These are phyloP conservation scores for Micronycteris hirsuta DNA, from an alignment of 2,113 vertebrate species.

Conservation along the genomic window DNA sequence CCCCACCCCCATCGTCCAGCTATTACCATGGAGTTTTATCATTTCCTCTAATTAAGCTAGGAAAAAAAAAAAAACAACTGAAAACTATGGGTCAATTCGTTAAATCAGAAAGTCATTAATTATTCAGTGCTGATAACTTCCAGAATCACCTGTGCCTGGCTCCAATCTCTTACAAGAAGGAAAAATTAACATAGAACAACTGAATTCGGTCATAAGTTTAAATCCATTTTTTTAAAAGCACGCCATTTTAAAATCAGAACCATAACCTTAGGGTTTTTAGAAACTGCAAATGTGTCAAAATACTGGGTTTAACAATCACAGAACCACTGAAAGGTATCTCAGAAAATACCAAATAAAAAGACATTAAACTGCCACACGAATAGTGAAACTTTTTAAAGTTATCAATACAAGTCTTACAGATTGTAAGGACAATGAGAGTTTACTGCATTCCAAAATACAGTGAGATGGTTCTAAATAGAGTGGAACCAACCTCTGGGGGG, in stretches of 20 bases:
- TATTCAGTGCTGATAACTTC: neutral
- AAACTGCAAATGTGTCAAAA: neutral
- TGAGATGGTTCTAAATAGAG: neutral
- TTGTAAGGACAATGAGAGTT: neutral
- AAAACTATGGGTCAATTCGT: neutral
- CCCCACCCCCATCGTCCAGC: fast-evolving
- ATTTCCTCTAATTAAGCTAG: neutral
- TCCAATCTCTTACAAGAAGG: neutral
- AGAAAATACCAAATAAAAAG: neutral
- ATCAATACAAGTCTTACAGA: neutral
- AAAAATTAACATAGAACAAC: neutral
- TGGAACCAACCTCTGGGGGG: neutral
- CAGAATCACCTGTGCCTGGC: neutral
- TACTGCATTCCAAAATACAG: neutral
- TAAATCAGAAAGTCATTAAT: neutral
- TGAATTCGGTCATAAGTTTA: neutral
- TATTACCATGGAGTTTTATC: neutral
- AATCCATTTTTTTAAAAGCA: neutral
- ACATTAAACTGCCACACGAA: neutral
- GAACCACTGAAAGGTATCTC: neutral
- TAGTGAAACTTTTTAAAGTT: neutral
- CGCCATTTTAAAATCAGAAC: neutral
- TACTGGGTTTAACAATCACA: neutral
- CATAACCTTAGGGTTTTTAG: neutral
- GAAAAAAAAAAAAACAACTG: neutral